Evolutionary conservation across 2,797 vertebrate genomes (phyloP), one percentile per base, ranked within the genome.

Genomic region (Tenualosa ilisha): DNA sequence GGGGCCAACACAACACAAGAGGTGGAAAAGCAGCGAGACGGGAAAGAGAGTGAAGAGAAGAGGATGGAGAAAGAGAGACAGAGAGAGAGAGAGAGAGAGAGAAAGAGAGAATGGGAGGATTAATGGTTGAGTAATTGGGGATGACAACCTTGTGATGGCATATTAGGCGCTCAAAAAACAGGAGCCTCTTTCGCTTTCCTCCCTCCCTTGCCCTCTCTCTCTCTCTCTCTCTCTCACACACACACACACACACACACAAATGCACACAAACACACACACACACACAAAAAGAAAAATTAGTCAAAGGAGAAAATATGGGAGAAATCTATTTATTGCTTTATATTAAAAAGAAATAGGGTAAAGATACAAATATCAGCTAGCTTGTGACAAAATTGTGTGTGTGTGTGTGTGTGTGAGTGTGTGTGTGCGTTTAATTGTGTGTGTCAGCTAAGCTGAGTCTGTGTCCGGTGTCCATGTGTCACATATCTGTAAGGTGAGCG

Each of bases 111-210:
- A 90, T 87, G 68, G 89, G 88, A 85, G 91, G 92, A 93, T 93
- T 92, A 93, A 85, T 86, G 87, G 89, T 83, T 93, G 91, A 89
- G 88, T 93, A 93, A 92, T 93, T 91, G 83, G 89, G 88, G 89
- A 89, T 92, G 93, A 93, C 92, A 93, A 92, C 89, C 89, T 86
- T 89, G 86, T 87, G 88, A 93, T 81, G 82, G 75, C 51, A 40
- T 85, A 87, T 93, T 91, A 90, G 91, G 88, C 85, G 81, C 85
- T 83, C 65, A 86, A 87, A 93, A 90, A 91, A 92, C 88, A 90
- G 89, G 84, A 72, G 26, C 26, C 31, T 40, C n/a, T n/a, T 17
- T n/a, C 3, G 0, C 51, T 15, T 15, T 15, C 8, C 8, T 53
- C 51, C 12, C 51, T 54, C 15, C 12, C 51, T 7, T 7, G 22